Conservation (phyloP, 2,113 vertebrate species). For the Zosterops japonicus region DNA sequence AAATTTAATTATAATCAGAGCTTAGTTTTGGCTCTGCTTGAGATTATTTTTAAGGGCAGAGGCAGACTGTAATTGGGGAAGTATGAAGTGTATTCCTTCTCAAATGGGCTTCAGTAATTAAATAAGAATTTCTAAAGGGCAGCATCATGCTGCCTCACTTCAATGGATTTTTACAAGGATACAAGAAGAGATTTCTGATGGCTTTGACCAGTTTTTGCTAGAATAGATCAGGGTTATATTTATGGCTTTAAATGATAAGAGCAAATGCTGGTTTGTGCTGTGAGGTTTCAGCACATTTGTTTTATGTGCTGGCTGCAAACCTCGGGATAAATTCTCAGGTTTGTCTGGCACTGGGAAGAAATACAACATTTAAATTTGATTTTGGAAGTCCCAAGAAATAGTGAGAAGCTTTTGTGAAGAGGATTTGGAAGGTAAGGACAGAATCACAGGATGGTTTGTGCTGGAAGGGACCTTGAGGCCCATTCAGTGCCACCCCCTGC, state of each 20-base stretch:
- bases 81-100: neutral
- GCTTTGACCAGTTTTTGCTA: neutral
- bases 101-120: neutral
- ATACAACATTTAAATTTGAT: neutral
- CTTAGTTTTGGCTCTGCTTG: slow-evolving; percentile 7
- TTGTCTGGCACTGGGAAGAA: neutral
- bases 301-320: neutral
- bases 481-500: neutral
- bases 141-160: neutral
- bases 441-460: neutral
- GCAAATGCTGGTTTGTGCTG: neutral
- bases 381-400: neutral
- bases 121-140: neutral
- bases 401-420: neutral
- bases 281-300: neutral
- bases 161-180: neutral
- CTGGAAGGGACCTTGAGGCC: neutral
- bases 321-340: neutral
- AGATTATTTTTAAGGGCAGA: neutral
- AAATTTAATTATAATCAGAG: slow-evolving; percentile 1
- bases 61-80: neutral
- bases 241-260: neutral
- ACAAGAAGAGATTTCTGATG: neutral
- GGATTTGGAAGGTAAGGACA: neutral
- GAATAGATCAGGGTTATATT: neutral